Evolutionary conservation across 2,797 vertebrate genomes (phyloP).

Genomic region (Aphelocoma californica): DNA sequence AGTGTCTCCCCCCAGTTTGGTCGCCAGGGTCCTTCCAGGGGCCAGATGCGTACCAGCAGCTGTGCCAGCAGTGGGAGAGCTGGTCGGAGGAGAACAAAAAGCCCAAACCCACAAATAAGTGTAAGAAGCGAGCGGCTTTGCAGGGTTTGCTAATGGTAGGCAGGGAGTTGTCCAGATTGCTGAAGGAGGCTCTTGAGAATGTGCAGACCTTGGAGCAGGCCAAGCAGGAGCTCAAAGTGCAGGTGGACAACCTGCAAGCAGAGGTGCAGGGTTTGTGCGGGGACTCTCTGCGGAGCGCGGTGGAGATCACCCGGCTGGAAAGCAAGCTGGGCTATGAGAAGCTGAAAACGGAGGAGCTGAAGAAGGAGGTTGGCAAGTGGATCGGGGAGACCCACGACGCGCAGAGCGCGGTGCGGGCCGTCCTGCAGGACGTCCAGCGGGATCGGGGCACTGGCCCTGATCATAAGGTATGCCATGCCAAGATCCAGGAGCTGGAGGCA

Average conservation of each 20-base stretch:
- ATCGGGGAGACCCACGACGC: slow-evolving; percentile 49
- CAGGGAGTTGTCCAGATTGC: slow-evolving; percentile 50
- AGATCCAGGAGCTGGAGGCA: slow-evolving; percentile 64
- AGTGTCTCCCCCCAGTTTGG: slow-evolving; percentile 52
- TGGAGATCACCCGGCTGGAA: slow-evolving; percentile 61
- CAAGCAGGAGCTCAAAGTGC: slow-evolving; percentile 45
- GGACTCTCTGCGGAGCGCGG: slow-evolving; percentile 46
- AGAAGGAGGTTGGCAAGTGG: slow-evolving; percentile 66
- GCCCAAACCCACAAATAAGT: slow-evolving; percentile 58
- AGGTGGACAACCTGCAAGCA: slow-evolving; percentile 51
- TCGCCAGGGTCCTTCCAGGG: slow-evolving; percentile 52
- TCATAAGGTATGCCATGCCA: slow-evolving; percentile 53
- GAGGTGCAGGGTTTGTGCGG: slow-evolving; percentile 61
- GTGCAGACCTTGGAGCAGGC: slow-evolving; percentile 46
- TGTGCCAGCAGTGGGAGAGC: slow-evolving; percentile 66
- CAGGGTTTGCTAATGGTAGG: slow-evolving; percentile 62
- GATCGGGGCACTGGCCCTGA: slow-evolving; percentile 13
- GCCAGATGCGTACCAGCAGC: slow-evolving; percentile 48
- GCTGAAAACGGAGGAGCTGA: slow-evolving; percentile 50
- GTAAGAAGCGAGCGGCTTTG: slow-evolving; percentile 57
- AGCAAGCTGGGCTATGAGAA: slow-evolving; percentile 61
- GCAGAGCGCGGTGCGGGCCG: slow-evolving; percentile 43
- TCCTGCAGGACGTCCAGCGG: slow-evolving; percentile 54
- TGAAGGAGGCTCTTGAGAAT: slow-evolving; percentile 55
- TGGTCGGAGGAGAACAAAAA: slow-evolving; percentile 60